Evolutionary conservation across 2,888 invertebrate species (phyloP).

Genomic region (Uropetala carovei): DNA sequence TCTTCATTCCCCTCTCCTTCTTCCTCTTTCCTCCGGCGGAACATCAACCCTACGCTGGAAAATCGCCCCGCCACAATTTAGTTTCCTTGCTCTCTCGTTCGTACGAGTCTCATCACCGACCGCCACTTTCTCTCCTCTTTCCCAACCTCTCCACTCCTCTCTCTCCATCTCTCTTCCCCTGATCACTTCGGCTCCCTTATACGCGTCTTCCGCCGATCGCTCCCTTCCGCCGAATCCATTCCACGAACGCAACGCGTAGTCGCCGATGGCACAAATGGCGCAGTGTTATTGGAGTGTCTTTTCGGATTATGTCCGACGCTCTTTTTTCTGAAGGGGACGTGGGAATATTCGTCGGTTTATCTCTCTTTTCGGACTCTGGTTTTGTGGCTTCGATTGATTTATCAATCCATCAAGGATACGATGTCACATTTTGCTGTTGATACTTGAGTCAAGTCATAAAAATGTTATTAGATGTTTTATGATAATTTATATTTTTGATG

Average conservation of each 20-base stretch:
- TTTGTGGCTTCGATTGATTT: not conserved
- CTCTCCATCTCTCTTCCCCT: not conserved
- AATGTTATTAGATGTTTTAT: too few species aligned
- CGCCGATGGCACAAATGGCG: constrained; percentile 9
- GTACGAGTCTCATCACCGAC: not conserved
- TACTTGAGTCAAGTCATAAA: too few species aligned
- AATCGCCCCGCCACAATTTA: constrained; percentile 56
- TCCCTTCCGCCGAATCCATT: not conserved
- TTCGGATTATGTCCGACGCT: not conserved
- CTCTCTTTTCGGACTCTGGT: constrained; percentile 17
- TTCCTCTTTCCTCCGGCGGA: not conserved
- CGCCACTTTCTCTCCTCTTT: constrained; percentile 7
- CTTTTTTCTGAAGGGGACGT: too few species aligned
- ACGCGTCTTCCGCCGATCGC: too few species aligned
- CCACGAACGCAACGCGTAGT: not conserved
- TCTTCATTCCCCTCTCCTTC: not conserved
- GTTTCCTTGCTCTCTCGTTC: constrained; percentile 45
- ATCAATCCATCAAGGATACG: not conserved
- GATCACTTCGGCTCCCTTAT: not conserved
- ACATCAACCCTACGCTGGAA: constrained; percentile 50
- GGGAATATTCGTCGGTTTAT: too few species aligned
- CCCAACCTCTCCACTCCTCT: not conserved
- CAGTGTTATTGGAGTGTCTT: constrained; percentile 7
- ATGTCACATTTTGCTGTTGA: not conserved
- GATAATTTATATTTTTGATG: too few species aligned